phyloP scores from a whole-genome alignment of 2,888 invertebrate genomes.

The Melitaea athalia region DNA sequence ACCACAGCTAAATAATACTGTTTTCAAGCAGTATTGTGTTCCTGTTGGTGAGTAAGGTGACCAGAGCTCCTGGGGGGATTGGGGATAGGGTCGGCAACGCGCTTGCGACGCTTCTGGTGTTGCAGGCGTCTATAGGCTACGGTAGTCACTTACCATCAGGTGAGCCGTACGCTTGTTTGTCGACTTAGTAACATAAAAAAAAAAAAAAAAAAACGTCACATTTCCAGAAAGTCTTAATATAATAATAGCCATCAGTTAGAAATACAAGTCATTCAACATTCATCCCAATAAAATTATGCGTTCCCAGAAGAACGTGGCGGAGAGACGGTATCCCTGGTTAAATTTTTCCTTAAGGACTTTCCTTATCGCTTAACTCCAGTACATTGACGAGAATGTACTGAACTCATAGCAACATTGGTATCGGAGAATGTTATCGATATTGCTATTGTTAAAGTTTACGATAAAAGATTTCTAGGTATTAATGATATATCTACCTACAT shows the following conservation, averaged over 20 bases:
- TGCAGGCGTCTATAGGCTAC: no score
- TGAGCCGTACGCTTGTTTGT: no score
- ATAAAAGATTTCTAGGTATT: neutral
- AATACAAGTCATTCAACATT: constrained; percentile 6
- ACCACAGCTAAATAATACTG: no score
- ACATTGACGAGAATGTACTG: neutral
- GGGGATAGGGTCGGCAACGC: no score
- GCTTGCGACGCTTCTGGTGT: no score
- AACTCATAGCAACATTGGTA: neutral
- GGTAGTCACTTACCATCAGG: no score
- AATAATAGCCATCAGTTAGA: constrained; percentile 3
- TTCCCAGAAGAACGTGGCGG: constrained; percentile 14
- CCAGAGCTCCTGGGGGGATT: no score
- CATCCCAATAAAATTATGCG: neutral
- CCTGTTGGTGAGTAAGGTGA: no score
- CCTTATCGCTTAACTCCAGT: constrained; percentile 11
- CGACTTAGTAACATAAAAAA: no score
- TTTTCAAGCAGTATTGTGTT: no score
- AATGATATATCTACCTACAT: no score
- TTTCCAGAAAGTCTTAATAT: neutral
- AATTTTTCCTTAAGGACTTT: constrained; percentile 18
- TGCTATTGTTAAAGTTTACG: neutral
- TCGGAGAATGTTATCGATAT: neutral
- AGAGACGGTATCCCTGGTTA: neutral
- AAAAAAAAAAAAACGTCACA: no score